These are phyloP conservation scores for Prosapia bicincta DNA, from an alignment of 2,888 invertebrate genomes.

Conservation along the genomic window DNA sequence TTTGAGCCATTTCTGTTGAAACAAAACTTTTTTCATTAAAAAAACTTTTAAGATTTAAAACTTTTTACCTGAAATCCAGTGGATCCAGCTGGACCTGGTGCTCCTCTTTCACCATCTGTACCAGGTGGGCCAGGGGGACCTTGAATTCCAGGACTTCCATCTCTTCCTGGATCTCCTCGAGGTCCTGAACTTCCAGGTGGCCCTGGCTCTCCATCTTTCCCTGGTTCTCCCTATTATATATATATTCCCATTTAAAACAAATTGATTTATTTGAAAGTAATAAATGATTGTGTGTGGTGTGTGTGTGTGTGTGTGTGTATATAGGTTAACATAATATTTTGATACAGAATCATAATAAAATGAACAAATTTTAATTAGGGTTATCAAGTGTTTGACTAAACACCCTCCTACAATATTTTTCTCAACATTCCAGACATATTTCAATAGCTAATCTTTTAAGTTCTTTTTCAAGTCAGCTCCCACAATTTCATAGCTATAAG, in stretches of 20 bases:
- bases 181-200: slow-evolving; percentile 71
- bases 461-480: no score
- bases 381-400: no score
- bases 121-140: slow-evolving; percentile 71
- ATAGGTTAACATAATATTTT: background rate
- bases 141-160: slow-evolving; percentile 70
- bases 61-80: slow-evolving; percentile 70
- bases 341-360: background rate
- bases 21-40: no score
- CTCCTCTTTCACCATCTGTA: slow-evolving; percentile 70
- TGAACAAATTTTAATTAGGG: background rate
- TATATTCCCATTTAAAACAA: slow-evolving; percentile 17
- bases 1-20: no score
- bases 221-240: slow-evolving; percentile 79
- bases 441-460: no score
- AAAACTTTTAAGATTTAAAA: no score
- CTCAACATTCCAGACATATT: no score
- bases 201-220: slow-evolving; percentile 77
- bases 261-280: background rate
- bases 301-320: no score
- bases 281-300: no score
- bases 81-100: slow-evolving; percentile 70
- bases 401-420: no score
- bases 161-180: slow-evolving; percentile 74
- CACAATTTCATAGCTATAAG: no score